Conservation (phyloP, 2,113 vertebrate species). For the Menidia beryllina region DNA sequence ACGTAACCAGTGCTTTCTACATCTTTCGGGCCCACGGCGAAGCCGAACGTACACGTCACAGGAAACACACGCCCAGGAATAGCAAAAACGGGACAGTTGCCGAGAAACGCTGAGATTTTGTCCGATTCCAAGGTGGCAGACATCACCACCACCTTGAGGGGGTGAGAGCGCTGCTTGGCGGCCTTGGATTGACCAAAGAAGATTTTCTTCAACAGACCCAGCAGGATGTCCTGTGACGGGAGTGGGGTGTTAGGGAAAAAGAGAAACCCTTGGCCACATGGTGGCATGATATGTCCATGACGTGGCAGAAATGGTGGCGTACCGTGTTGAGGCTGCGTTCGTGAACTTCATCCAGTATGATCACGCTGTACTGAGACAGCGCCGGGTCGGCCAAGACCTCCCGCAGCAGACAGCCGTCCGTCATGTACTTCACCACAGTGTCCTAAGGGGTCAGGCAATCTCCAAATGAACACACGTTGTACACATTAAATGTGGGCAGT, state of each 20-base stretch:
- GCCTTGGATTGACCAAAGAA: conserved; percentile 80
- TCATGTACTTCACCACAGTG: conserved; percentile 95
- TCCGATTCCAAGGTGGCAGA: conserved; percentile 95
- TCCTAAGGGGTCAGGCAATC: conserved; percentile 80
- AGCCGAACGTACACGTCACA: conserved; percentile 90
- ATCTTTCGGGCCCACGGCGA: conserved; percentile 90
- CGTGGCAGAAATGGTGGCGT: conserved; percentile 55
- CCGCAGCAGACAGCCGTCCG: conserved; percentile 94
- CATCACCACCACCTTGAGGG: conserved; percentile 95
- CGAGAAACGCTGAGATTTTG: conserved; percentile 91
- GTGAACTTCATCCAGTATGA: conserved; percentile 96
- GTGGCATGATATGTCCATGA: background rate
- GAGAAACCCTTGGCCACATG: background rate
- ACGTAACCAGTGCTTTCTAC: conserved; percentile 88
- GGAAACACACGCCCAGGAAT: conserved; percentile 94
- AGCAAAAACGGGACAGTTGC: conserved; percentile 87
- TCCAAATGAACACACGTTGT: background rate
- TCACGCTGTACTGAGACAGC: conserved; percentile 90
- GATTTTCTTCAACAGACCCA: conserved; percentile 94
- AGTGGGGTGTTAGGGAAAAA: background rate
- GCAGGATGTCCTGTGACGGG: conserved; percentile 89
- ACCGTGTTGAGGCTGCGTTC: conserved; percentile 97
- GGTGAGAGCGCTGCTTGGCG: conserved; percentile 71
- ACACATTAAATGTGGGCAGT: accelerated
- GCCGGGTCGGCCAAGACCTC: conserved; percentile 89